A percentile compares a stretch with the other conserved stretches of the same genome.
Conservation (phyloP, 2,888 invertebrate genomes). For the Conops quadrifasciatus region DNA sequence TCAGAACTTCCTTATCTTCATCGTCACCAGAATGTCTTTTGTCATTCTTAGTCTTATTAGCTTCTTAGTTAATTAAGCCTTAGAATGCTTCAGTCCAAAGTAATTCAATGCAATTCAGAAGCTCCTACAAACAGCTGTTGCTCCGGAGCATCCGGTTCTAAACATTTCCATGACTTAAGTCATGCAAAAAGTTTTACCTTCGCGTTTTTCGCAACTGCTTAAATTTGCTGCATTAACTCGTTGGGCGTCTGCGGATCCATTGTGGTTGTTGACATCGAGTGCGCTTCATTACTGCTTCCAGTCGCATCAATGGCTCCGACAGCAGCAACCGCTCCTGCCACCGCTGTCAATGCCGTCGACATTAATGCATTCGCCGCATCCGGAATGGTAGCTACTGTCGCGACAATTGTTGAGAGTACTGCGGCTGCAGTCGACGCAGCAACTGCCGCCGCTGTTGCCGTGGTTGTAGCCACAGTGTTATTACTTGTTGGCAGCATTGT, state of each 20-base stretch:
- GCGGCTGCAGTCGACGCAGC: conserved; percentile 43
- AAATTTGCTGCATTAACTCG: conserved; percentile 55
- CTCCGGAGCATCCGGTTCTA: too few relatives aligned
- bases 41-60: not conserved
- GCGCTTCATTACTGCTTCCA: conserved; percentile 42
- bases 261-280: conserved; percentile 50
- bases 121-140: not conserved
- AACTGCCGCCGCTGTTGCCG: conserved; percentile 41
- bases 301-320: conserved; percentile 11
- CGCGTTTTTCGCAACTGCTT: conserved; percentile 30
- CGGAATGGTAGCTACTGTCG: conserved; percentile 50
- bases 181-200: not conserved
- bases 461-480: conserved; percentile 42
- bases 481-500: conserved; percentile 38
- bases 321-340: conserved; percentile 44
- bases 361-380: conserved; percentile 55
- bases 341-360: conserved; percentile 54
- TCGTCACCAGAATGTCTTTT: not conserved
- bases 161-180: too few relatives aligned
- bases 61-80: not conserved
- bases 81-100: conserved; percentile 19
- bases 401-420: conserved; percentile 43
- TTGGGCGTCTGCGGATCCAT: conserved; percentile 58
- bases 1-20: not conserved
- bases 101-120: not conserved